phyloP scores from a whole-genome alignment of 2,888 invertebrate genomes.

The Andrena chrysosceles region DNA sequence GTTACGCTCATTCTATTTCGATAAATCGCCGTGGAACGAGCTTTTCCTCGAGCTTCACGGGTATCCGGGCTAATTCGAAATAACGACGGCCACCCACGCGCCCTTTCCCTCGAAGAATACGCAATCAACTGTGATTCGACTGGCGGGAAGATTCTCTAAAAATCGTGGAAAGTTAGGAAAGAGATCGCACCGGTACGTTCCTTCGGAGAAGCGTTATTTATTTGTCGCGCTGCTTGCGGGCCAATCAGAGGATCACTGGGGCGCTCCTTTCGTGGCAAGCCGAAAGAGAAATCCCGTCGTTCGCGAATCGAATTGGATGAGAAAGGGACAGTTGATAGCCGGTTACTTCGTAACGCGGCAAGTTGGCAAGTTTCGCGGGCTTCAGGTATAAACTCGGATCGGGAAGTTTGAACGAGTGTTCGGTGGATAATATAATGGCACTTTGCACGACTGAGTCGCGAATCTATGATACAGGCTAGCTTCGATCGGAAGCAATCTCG shows the following conservation, averaged over 20 bases:
- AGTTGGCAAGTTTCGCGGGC: not conserved
- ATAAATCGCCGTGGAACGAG: slow-evolving; percentile 45
- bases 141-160: slow-evolving; percentile 13
- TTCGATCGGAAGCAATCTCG: slow-evolving; percentile 40
- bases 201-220: not conserved
- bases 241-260: not conserved
- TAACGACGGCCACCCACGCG: slow-evolving; percentile 40
- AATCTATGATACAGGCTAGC: slow-evolving; percentile 21
- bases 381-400: not conserved
- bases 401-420: not conserved
- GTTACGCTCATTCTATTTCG: slow-evolving; percentile 49
- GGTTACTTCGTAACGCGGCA: not conserved
- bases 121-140: slow-evolving; percentile 39
- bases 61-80: slow-evolving; percentile 44
- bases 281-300: not conserved
- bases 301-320: not conserved
- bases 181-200: not conserved
- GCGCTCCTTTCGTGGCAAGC: not conserved
- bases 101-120: slow-evolving; percentile 31
- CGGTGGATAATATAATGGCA: slow-evolving; percentile 10
- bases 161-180: not conserved
- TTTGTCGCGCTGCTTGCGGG: not conserved
- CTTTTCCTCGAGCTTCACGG: slow-evolving; percentile 20
- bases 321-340: not conserved
- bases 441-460: not conserved